These are phyloP conservation scores for Halcyon badia DNA, from an alignment of 2,797 vertebrate genomes.

Conservation along the genomic window DNA sequence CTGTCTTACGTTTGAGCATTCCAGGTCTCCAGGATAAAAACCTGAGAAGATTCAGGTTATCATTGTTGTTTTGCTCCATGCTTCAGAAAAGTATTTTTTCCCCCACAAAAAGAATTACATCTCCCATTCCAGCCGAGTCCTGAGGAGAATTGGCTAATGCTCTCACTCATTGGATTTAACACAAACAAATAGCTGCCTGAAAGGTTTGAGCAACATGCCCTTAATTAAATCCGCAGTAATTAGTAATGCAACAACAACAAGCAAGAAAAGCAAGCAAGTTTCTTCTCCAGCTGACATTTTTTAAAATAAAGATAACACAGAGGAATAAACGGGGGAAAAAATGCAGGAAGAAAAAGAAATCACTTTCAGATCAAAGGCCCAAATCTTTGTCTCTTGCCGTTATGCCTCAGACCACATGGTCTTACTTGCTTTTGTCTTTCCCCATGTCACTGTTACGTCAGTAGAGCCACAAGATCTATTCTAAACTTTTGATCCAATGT, in stretches of 20 bases:
- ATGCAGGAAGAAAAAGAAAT: neutral
- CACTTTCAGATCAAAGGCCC: neutral
- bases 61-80: neutral
- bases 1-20: neutral
- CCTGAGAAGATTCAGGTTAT: neutral
- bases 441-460: neutral
- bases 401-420: neutral
- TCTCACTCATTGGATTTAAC: constrained; percentile 18
- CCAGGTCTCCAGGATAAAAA: neutral
- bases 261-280: neutral
- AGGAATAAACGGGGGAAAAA: neutral
- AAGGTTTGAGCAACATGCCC: constrained; percentile 3
- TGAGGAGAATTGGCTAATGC: constrained; percentile 7
- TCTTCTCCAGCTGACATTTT: constrained; percentile 19
- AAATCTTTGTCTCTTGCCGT: neutral
- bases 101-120: neutral
- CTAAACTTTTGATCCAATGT: neutral
- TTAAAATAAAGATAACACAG: neutral
- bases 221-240: constrained; percentile 60
- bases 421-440: neutral
- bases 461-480: neutral
- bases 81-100: neutral
- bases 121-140: neutral
- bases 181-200: constrained; percentile 33
- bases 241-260: constrained; percentile 20